Percentiles rank a stretch among this genome's conserved stretches.
These are phyloP conservation scores for Helicoverpa assulta DNA, from an alignment of 2,888 invertebrate genomes.

Conservation along the genomic window DNA sequence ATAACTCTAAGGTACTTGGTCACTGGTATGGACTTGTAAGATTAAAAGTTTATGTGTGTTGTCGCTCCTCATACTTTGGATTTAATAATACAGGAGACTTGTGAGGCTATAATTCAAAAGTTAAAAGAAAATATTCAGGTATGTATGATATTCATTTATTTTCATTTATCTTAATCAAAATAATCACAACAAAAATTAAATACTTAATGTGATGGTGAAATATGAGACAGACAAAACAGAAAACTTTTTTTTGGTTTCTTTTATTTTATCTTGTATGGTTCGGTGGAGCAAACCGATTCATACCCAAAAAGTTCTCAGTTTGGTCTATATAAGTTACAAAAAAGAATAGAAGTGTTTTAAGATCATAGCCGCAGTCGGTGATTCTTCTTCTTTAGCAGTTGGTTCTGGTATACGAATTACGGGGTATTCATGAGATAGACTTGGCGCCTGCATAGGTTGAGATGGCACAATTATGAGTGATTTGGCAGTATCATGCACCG, in stretches of 20 bases:
- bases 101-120: slow-evolving; percentile 30
- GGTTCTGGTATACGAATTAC: slow-evolving; percentile 20
- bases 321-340: slow-evolving; percentile 17
- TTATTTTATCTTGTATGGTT: no score
- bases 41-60: slow-evolving; percentile 32
- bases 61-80: slow-evolving; percentile 32
- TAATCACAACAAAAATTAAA: slow-evolving; percentile 18
- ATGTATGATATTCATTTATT: slow-evolving; percentile 24
- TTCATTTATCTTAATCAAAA: slow-evolving; percentile 22
- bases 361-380: slow-evolving; percentile 12
- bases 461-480: slow-evolving; percentile 26
- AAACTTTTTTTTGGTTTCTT: no score
- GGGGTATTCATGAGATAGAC: slow-evolving; percentile 29
- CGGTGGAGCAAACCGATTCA: no score
- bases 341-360: not conserved
- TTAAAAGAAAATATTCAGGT: slow-evolving; percentile 26
- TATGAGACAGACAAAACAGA: no score
- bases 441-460: slow-evolving; percentile 24
- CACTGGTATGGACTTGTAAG: slow-evolving; percentile 30
- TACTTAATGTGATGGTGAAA: slow-evolving; percentile 14
- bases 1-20: slow-evolving; percentile 39
- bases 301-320: slow-evolving; percentile 19
- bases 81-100: slow-evolving; percentile 35
- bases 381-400: slow-evolving; percentile 21
- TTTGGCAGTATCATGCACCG: slow-evolving; percentile 21